A percentile compares a stretch with the other conserved stretches of the same genome.
Conservation (phyloP, 2,888 invertebrate genomes). For the Octonoba sinensis region DNA sequence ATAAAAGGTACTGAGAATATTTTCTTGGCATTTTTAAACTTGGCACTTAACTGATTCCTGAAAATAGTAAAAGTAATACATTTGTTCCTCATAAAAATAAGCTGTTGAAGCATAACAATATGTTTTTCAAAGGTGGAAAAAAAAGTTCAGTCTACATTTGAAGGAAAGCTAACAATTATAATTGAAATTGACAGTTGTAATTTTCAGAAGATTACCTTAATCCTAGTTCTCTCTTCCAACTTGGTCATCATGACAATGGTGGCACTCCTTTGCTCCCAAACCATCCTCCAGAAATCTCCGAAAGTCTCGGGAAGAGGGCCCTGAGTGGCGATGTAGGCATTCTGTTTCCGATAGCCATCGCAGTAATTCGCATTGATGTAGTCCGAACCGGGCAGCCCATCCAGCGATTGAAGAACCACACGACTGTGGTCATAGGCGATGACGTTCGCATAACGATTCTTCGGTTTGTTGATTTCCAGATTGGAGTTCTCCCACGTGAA, state of each 20-base stretch:
- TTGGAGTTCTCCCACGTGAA: constrained; percentile 99
- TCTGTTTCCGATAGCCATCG: constrained; percentile 98
- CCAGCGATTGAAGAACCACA: constrained; percentile 92
- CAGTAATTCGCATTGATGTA: constrained; percentile 99
- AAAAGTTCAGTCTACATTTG: too few relatives aligned
- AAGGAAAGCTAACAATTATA: too few relatives aligned
- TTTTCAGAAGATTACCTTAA: constrained; percentile 75
- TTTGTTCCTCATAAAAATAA: too few relatives aligned
- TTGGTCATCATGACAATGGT: constrained; percentile 99
- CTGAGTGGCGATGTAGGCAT: constrained; percentile 98
- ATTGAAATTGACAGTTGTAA: too few relatives aligned
- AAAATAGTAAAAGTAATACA: too few relatives aligned
- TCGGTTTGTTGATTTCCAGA: constrained; percentile 96
- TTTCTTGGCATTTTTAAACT: too few relatives aligned
- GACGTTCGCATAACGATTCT: constrained; percentile 99
- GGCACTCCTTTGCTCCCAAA: constrained; percentile 95
- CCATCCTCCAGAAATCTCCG: constrained; percentile 99
- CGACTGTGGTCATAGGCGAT: constrained; percentile 99
- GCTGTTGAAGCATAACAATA: too few relatives aligned
- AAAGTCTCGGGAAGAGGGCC: constrained; percentile 98
- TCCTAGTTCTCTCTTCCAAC: constrained; percentile 94
- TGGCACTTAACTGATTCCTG: too few relatives aligned
- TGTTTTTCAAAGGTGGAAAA: too few relatives aligned
- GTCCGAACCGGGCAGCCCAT: constrained; percentile 91
- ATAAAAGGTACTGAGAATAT: too few relatives aligned